phyloP scores from a whole-genome alignment of 2,888 invertebrate genomes.

The Tanaodytes sp. region DNA sequence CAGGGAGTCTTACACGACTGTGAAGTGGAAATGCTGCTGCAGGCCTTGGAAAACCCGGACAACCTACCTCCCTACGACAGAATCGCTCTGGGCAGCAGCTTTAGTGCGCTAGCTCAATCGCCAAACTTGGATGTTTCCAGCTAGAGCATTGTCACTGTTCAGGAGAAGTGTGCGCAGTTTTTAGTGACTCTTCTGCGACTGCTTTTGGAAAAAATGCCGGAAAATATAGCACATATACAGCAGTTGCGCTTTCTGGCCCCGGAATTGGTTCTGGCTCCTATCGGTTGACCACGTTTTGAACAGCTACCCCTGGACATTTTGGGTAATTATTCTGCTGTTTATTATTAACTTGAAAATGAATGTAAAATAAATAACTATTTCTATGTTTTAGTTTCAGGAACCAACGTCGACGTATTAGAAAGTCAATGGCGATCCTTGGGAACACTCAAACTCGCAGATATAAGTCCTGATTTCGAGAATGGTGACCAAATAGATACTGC shows the following conservation, averaged over 20 bases:
- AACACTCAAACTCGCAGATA: slow-evolving; percentile 1
- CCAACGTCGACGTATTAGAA: slow-evolving; percentile 12
- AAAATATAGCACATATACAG: slow-evolving; percentile 8
- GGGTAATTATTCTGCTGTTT: slow-evolving; percentile 5
- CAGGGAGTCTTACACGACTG: slow-evolving; percentile 27
- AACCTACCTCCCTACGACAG: slow-evolving; percentile 14
- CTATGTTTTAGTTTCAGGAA: slow-evolving; percentile 1
- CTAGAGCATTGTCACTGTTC: neutral
- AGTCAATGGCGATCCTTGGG: slow-evolving; percentile 23
- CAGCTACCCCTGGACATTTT: slow-evolving; percentile 13
- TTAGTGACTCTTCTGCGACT: neutral
- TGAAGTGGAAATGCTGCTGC: slow-evolving; percentile 38
- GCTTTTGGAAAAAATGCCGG: slow-evolving; percentile 11
- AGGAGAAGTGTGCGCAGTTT: slow-evolving; percentile 18
- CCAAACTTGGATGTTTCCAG: slow-evolving; percentile 5
- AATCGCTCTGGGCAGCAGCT: slow-evolving; percentile 12
- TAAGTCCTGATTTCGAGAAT: neutral
- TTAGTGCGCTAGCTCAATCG: neutral
- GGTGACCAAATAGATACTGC: neutral
- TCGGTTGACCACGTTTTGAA: slow-evolving; percentile 5
- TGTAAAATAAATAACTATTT: neutral
- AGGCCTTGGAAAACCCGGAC: slow-evolving; percentile 26
- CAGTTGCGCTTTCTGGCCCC: slow-evolving; percentile 16
- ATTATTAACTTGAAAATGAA: neutral
- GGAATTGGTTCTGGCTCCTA: neutral